phyloP scores from a whole-genome alignment of 2,797 vertebrate species.

The Phataginus tetradactyla region DNA sequence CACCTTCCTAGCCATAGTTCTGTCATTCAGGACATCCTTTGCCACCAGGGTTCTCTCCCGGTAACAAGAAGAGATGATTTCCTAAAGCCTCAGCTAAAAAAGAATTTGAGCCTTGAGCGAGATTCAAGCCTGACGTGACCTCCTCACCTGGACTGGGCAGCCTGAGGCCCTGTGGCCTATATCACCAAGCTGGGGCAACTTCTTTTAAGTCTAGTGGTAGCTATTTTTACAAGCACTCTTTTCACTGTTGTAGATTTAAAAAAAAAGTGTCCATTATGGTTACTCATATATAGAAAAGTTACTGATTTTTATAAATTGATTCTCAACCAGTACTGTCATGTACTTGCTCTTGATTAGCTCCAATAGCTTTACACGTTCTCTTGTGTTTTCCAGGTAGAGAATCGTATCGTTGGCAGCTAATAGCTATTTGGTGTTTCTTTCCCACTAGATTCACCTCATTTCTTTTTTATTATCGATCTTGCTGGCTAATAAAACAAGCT shows the following conservation, averaged over 20 bases:
- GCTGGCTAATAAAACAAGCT: not conserved
- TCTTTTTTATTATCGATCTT: not conserved
- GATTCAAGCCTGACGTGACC: not conserved
- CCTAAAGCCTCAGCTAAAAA: not conserved
- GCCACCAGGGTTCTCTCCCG: not conserved
- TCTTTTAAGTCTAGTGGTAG: not conserved
- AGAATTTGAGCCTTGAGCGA: not conserved
- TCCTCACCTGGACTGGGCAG: fast-evolving
- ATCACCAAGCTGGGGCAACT: fast-evolving
- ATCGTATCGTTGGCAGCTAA: fast-evolving
- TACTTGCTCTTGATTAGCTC: not conserved
- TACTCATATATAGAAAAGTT: not conserved
- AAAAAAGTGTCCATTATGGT: not conserved
- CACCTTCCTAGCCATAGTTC: not conserved
- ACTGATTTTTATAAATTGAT: not conserved
- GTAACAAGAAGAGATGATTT: not conserved
- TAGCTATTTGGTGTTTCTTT: not conserved
- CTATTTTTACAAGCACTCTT: not conserved
- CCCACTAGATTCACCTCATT: not conserved
- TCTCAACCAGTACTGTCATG: not conserved
- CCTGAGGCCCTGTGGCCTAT: fast-evolving
- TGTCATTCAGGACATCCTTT: not conserved
- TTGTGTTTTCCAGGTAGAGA: not conserved
- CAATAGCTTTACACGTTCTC: not conserved
- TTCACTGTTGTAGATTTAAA: not conserved